Base-by-base conservation (phyloP, 2,888 invertebrate species). In the Tetheella fluctuosa region DNA sequence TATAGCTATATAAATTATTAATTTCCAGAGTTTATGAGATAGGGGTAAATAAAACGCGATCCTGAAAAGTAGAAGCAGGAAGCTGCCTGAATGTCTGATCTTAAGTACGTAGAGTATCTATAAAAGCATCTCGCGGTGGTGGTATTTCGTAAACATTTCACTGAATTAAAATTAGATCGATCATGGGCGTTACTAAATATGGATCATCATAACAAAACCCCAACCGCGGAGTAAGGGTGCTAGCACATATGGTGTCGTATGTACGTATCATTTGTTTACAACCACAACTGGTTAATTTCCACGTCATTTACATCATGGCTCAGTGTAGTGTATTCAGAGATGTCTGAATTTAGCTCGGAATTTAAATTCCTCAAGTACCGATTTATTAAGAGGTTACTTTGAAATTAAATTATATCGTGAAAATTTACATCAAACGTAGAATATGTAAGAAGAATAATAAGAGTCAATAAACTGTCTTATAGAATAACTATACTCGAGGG, bases 131-230 rank as follows among this genome's bases (percentile, higher is more conserved):
- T 20, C 48, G 20, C 48, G 20, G 48, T 48, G 48, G 48, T 48
- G 20, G 48, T 48, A 7, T 7, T 10, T 20, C 48, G 20, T 48
- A 48, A 48, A 48, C 48, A 48, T 8, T 48, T 20, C 10, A 48
- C 48, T 48, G 48, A 48, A 48, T 48, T 48, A 48, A 7, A 48
- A 48, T 48, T 48, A 48, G 48, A 48, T 48, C 48, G 7, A 48
- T 48, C 48, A 48, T 48, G n/a, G 10, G 48, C 48, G 48, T 48
- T 48, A 48, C 48, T 48, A 48, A 48, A 20, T 48, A 48, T 20
- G 48, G 48, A 48, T 20, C 48, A 42, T 42, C 42, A 48, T 48
- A 48, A 48, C 48, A 48, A 34, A 59, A 52, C 15, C 23, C 48
- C n/a, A 20, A 48, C 48, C 48, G 20, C 17, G 48, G 20, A 20